A percentile compares a stretch with the other conserved stretches of the same genome.
Conservation (phyloP, 2,888 invertebrate species). For the Coenonympha glycerion region DNA sequence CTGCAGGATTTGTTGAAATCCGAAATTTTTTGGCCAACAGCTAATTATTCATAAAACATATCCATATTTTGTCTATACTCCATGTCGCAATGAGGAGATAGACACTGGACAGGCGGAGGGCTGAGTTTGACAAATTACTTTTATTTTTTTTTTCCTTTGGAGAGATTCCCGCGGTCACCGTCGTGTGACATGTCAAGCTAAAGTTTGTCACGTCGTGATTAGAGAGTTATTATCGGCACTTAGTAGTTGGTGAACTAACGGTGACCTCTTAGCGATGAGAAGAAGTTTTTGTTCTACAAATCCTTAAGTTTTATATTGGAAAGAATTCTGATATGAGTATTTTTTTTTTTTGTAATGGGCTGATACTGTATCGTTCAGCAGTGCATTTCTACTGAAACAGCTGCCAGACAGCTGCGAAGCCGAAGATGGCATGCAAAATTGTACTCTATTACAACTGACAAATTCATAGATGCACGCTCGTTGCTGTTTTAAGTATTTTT, state of each 20-base stretch:
- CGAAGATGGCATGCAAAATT: too few species aligned
- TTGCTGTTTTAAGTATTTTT: too few species aligned
- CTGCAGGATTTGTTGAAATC: too few species aligned
- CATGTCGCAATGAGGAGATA: conserved; percentile 9
- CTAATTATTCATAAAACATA: neutral
- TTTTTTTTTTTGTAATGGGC: too few species aligned
- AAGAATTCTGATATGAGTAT: too few species aligned
- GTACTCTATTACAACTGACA: neutral
- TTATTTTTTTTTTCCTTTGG: conserved; percentile 38
- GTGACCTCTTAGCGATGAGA: conserved; percentile 2
- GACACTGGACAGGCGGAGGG: conserved; percentile 38
- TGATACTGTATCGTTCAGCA: too few species aligned
- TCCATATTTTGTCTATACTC: conserved; percentile 3
- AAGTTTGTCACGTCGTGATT: conserved; percentile 28
- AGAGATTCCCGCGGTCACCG: conserved; percentile 48
- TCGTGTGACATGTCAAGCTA: conserved; percentile 27
- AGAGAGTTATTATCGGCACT: conserved; percentile 24
- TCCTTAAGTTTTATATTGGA: too few species aligned
- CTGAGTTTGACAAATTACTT: conserved; percentile 67
- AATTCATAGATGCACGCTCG: too few species aligned
- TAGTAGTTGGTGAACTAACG: conserved; percentile 1
- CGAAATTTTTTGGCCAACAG: neutral
- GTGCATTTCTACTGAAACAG: too few species aligned
- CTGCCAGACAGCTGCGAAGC: too few species aligned
- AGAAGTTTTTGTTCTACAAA: too few species aligned